Base-by-base conservation (phyloP, 2,797 vertebrate species). In the Microctenopoma lineatum region DNA sequence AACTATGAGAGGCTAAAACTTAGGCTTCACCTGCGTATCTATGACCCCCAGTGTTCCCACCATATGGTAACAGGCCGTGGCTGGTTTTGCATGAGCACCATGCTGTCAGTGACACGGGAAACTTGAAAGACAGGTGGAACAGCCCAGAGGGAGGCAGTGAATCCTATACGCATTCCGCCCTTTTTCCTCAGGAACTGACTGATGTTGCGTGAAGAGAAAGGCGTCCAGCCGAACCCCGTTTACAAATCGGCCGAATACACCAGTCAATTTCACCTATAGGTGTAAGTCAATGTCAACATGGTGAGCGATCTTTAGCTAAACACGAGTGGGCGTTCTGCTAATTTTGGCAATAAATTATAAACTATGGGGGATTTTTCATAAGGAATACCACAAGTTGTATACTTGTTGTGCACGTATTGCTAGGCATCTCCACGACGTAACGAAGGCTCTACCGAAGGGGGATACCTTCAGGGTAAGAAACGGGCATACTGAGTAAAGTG, bases 41-140 rank as follows among this genome's bases (percentile, higher is more conserved):
- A 14, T 51, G 25, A 57, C 13, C 3, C 14, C 36, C 29, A 5
- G 11, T 18, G 18, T 58, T 39, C 21, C 18, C 38, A 55, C 29
- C 15, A 14, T 16, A 8, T 44, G 18, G 0, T 25, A 3, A 14
- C 13, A 7, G 27, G 29, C 21, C 26, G 5, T 12, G 32, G 13
- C 25, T 50, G 59, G 18, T 21, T 26, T 21, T 26, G 34, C 36
- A 47, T n/a, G 13, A 32, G 39, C 41, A 44, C 21, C 16, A 1
- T 32, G 7, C 29, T 32, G 29, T 32, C 4, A 32, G 4, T 7
- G 29, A n/a, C 21, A 25, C 0, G 0, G 32, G 26, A 26, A 72
- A 79, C 73, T 68, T n/a, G 77, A 59, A 11, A 69, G 67, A 70
- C 87, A 76, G 84, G 83, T 85, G 73, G 15, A 50, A 27, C 59